A percentile compares a stretch with the other conserved stretches of the same genome.
Evolutionary conservation across 1,140 invertebrate genomes (phyloP).

Genomic region (Saccostrea echinata): DNA sequence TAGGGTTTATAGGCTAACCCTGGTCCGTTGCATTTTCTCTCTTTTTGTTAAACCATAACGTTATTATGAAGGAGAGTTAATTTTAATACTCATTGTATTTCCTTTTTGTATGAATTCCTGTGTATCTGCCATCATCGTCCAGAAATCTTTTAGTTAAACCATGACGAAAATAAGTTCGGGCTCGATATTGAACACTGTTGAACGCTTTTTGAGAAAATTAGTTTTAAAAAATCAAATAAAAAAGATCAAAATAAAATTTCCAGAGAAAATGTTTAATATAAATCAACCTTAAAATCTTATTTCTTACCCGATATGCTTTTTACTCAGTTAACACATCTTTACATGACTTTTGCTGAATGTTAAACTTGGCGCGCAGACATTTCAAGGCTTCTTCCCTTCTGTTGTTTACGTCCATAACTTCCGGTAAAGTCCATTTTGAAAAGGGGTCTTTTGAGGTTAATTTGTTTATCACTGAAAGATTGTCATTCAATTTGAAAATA

Average conservation of each 20-base stretch:
- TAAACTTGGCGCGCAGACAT: constrained; percentile 26
- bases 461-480: no score
- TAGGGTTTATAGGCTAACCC: no score
- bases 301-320: background rate
- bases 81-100: no score
- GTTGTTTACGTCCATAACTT: background rate
- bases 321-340: background rate
- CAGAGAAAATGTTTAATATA: background rate
- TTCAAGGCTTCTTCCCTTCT: background rate
- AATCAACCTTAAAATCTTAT: background rate
- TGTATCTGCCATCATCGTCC: no score
- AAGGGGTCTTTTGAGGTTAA: background rate
- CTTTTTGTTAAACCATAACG: no score
- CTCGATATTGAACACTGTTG: background rate
- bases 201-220: background rate
- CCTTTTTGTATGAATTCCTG: no score
- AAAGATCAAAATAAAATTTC: background rate
- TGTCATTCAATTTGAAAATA: no score
- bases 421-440: background rate
- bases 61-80: no score
- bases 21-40: no score
- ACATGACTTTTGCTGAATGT: background rate
- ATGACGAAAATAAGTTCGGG: background rate
- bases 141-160: no score
- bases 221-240: background rate